These are phyloP conservation scores for Notiomystis cincta DNA, from an alignment of 2,113 vertebrate species.

Conservation along the genomic window DNA sequence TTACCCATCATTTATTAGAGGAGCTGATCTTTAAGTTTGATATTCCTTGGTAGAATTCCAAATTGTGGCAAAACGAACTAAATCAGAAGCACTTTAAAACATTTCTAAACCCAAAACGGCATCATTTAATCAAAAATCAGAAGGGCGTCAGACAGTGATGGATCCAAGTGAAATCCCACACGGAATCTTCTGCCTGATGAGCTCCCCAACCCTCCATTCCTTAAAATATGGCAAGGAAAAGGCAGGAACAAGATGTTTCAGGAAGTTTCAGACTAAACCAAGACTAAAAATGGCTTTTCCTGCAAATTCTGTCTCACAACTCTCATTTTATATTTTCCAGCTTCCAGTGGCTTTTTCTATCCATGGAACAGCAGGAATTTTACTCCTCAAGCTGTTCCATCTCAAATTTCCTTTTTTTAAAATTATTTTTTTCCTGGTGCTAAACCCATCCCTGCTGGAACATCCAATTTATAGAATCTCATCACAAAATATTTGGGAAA, in stretches of 20 bases:
- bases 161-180: not conserved
- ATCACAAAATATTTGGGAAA: not conserved
- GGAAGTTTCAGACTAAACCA: not conserved
- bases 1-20: not conserved
- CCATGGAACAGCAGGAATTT: not conserved
- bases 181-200: not conserved
- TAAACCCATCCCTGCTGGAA: not conserved
- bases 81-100: not conserved
- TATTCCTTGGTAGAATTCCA: not conserved
- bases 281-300: not conserved
- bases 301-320: not conserved
- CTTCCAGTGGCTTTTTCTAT: not conserved
- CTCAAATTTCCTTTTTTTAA: not conserved
- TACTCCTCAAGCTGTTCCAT: constrained; percentile 23
- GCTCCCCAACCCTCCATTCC: not conserved
- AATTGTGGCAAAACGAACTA: not conserved
- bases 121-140: not conserved
- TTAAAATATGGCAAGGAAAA: not conserved
- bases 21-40: not conserved
- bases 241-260: not conserved
- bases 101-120: not conserved
- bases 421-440: not conserved
- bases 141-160: not conserved
- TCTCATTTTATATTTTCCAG: not conserved
- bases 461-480: not conserved